Evolutionary conservation across 2,113 vertebrate species (phyloP), one percentile per base, ranked within the genome.

Genomic region (Nannospalax galili): DNA sequence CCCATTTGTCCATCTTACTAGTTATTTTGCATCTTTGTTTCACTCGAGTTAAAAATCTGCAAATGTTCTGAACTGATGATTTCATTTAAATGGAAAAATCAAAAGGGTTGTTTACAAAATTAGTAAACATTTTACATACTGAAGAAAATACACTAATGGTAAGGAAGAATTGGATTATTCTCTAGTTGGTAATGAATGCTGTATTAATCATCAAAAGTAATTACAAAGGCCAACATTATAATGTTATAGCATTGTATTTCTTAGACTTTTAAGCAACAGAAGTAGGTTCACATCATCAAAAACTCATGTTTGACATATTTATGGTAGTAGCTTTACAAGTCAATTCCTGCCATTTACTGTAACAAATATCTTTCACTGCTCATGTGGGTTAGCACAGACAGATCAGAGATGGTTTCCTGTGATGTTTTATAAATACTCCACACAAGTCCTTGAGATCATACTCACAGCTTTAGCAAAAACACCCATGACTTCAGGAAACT

Each of bases 401-500:
- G 72, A 28, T 90, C 73, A 69, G 80, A 96, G 73, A 37, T 26
- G 64, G 72, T 77, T 96, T 93, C 94, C 92, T 84, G 4, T 35
- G 92, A 15, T 86, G 64, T 35, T 89, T 96, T 85, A 81, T 0
- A 72, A 92, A 95, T 94, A 82, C 30, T 90, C 97, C 26, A 93
- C 82, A 90, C 88, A 97, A 97, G 93, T 78, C 92, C 95, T 95
- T 45, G 96, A 97, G 85, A 80, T 4, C 94, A 95, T 95, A 99
- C 99, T 99, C 98, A 99, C 99, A 97, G 99, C 99, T 99, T 99
- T 99, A 98, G 99, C 99, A 98, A 99, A 99, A 98, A 99, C 93
- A 37, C 99, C 99, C 99, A 99, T 99, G 97, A 99, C 99, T 98
- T 99, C 99, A 37, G 99, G 99, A 98, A 99, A 99, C 98, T 99